Conservation (phyloP, 2,797 vertebrate genomes). For the Carapus acus region DNA sequence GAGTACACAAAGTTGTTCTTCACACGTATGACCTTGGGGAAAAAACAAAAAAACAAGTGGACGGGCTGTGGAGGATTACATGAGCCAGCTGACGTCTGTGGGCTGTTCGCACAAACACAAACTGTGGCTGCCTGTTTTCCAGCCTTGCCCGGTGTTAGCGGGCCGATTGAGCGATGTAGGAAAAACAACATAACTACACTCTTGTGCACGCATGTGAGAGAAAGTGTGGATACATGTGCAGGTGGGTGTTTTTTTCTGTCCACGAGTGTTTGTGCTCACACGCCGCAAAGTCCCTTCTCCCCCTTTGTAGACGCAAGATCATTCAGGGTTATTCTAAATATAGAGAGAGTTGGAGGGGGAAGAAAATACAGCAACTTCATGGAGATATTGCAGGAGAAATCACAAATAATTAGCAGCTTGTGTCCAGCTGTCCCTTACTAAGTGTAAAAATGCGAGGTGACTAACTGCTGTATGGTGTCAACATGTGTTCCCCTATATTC, state of each 20-base stretch:
- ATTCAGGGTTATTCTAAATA: constrained; percentile 33
- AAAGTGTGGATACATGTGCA: not conserved
- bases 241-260: too few relatives aligned
- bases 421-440: too few relatives aligned
- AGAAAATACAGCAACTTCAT: constrained; percentile 7
- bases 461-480: too few relatives aligned
- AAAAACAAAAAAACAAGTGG: too few relatives aligned
- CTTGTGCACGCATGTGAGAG: constrained; percentile 8
- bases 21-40: too few relatives aligned
- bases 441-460: too few relatives aligned
- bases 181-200: constrained; percentile 9
- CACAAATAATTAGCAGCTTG: constrained; percentile 1
- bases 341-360: constrained; percentile 10
- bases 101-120: not conserved
- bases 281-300: too few relatives aligned
- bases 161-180: constrained; percentile 4
- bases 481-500: too few relatives aligned
- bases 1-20: too few relatives aligned
- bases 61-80: too few relatives aligned
- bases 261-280: too few relatives aligned
- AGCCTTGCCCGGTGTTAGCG: constrained; percentile 29
- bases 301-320: constrained; percentile 13
- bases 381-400: not conserved
- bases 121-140: constrained; percentile 27
- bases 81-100: not conserved